These are phyloP conservation scores for Machimus rusticus DNA, from an alignment of 2,888 invertebrate genomes.

Conservation along the genomic window DNA sequence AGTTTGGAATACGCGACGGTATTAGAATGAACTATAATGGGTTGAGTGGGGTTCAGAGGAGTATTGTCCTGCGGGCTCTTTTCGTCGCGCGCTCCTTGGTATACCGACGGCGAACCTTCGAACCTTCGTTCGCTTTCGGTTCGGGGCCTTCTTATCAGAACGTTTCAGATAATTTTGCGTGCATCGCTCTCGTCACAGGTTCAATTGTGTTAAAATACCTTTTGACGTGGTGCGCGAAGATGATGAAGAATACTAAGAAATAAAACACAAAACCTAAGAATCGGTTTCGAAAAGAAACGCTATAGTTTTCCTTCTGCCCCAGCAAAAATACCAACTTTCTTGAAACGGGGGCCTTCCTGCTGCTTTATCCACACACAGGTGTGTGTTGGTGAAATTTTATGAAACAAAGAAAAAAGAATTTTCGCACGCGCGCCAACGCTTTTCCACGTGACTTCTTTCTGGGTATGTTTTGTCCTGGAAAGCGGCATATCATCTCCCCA, in stretches of 20 bases:
- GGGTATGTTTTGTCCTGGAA: conserved; percentile 45
- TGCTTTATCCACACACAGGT: not conserved
- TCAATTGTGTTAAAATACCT: conserved; percentile 18
- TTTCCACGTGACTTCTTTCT: conserved; percentile 52
- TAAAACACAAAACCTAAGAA: not conserved
- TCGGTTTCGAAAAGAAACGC: not conserved
- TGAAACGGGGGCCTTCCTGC: not conserved
- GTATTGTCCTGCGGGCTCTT: not conserved
- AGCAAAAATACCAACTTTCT: not conserved
- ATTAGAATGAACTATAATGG: not conserved
- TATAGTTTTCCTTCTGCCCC: conserved; percentile 3
- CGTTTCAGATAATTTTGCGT: conserved; percentile 3
- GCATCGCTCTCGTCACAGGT: not conserved
- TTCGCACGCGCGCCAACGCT: conserved; percentile 51
- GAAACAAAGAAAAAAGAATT: conserved; percentile 36
- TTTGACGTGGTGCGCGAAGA: not conserved
- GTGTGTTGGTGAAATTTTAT: conserved; percentile 6
- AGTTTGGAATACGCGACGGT: not conserved
- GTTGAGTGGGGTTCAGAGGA: conserved; percentile 12
- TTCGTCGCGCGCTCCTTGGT: not conserved
- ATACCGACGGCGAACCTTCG: not conserved
- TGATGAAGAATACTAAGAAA: not conserved
- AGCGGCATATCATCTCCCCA: conserved; percentile 24
- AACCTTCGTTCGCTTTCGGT: not conserved
- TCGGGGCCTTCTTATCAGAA: not conserved